Evolutionary conservation across 2,113 vertebrate genomes (phyloP), one percentile per base, ranked within the genome.

Genomic region (Leucosticte australis): DNA sequence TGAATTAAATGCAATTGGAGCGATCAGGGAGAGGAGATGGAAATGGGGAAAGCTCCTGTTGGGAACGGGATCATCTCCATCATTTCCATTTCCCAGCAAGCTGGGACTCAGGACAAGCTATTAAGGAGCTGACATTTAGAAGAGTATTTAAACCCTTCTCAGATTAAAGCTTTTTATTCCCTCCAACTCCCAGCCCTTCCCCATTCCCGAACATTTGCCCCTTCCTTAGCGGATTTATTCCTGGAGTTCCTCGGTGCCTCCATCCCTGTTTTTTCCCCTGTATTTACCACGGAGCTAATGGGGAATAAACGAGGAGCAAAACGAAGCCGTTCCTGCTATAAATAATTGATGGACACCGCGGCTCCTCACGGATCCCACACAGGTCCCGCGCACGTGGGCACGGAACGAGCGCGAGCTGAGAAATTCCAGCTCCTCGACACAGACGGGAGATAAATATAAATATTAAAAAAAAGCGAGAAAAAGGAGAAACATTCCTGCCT

Each of bases 271-370:
- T 39, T 30, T 44, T 56, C 7, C 2, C 55, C 42, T 80, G 77
- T 83, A 9, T 86, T 89, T 90, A 83, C 93, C 79, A 4, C 10
- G 3, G 84, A 81, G 87, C 75, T 88, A 85, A 90, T 37, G 80
- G 64, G 37, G 92, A 92, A 95, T 89, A 93, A 96, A 81, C 26
- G 57, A 92, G 83, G 76, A 95, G 53, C 71, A 52, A 78, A 94
- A 83, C 9, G 82, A 49, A 94, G 82, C 30, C 42, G 79, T 56
- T 81, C 86, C 64, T 56, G 28, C 90, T 79, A 90, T 96, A 92
- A 97, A 96, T 93, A 94, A 95, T 94, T 95, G 96, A 96, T 92
- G 94, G 93, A 50, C 93, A 33, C 60, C 14, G 79, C 75, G 12
- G 81, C 63, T 37, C 4, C 10, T 1, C 10, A 20, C 59, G 2